Evolutionary conservation across 2,888 invertebrate species (phyloP).

Genomic region (Antheraea assamensis): DNA sequence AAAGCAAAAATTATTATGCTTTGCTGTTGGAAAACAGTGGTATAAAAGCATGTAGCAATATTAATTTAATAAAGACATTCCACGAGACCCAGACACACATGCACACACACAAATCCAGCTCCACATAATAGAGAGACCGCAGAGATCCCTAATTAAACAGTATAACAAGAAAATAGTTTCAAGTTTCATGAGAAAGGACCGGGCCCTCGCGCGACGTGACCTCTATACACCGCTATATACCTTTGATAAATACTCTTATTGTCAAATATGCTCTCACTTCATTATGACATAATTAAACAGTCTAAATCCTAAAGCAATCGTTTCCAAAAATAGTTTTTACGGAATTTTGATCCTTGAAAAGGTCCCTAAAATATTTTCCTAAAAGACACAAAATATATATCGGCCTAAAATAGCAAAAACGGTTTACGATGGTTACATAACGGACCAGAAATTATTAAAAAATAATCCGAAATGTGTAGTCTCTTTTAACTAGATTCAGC

Average conservation of each 20-base stretch:
- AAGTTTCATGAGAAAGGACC: not conserved
- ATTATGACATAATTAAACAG: not conserved
- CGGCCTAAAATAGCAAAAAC: not conserved
- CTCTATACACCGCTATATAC: not conserved
- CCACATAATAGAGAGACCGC: not conserved
- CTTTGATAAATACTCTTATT: not conserved
- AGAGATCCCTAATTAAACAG: not conserved
- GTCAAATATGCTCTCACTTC: not conserved
- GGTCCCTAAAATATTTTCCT: not conserved
- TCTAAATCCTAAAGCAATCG: not conserved
- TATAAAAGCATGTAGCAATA: not conserved
- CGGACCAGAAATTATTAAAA: not conserved
- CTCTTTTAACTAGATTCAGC: not conserved
- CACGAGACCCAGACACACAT: not conserved
- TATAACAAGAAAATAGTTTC: slow-evolving; percentile 9
- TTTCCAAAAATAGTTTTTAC: not conserved
- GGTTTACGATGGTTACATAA: not conserved
- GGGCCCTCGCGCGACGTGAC: not conserved
- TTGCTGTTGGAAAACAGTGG: not conserved
- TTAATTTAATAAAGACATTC: not conserved
- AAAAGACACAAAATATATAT: not conserved
- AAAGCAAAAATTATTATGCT: not conserved
- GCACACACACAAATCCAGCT: not conserved
- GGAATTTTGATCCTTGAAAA: not conserved
- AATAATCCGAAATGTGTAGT: not conserved